Conservation (phyloP, 2,888 invertebrate species). For the Oegoconia quadripuncta region DNA sequence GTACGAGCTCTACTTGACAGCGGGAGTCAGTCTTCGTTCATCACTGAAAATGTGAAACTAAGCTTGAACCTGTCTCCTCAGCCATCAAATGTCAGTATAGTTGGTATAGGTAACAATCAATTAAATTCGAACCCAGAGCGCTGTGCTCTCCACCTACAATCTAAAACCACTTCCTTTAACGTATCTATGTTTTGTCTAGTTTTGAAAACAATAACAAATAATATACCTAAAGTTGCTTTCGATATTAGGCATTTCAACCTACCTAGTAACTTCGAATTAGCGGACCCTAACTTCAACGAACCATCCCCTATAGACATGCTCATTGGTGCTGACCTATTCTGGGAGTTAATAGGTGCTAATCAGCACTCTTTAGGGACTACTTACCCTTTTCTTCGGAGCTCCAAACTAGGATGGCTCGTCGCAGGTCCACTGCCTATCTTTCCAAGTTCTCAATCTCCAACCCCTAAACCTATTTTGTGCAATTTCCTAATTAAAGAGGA, state of each 20-base stretch:
- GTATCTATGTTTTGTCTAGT: not conserved
- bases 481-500: not conserved
- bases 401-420: conserved; percentile 1
- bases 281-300: not conserved
- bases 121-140: not conserved
- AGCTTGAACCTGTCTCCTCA: conserved; percentile 1
- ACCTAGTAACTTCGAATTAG: not conserved
- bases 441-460: not conserved
- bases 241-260: not conserved
- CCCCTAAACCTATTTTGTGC: not conserved
- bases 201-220: not conserved
- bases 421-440: not conserved
- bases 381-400: not conserved
- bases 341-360: not conserved
- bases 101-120: not conserved
- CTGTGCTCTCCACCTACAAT: not conserved
- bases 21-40: conserved; percentile 1
- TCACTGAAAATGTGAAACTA: not conserved
- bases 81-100: conserved; percentile 1
- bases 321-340: too few species aligned
- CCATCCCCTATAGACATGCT: not conserved
- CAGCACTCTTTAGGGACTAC: not conserved
- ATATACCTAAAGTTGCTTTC: not conserved
- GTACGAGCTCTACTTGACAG: too few species aligned
- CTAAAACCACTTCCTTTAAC: not conserved